Evolutionary conservation across 2,797 vertebrate species (phyloP).

Genomic region (Cynopterus sphinx): DNA sequence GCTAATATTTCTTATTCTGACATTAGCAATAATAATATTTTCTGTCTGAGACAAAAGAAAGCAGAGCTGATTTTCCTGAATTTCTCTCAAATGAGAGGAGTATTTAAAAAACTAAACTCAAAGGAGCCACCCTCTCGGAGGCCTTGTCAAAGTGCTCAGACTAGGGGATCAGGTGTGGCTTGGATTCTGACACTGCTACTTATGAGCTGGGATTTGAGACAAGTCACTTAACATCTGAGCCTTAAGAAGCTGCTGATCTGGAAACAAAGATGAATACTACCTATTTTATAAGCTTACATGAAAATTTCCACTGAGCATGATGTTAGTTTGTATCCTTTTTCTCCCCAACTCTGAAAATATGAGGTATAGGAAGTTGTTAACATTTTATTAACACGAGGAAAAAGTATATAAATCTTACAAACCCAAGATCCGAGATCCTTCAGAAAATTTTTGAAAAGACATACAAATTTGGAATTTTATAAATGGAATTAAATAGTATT

Average conservation of each 20-base stretch:
- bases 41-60: neutral
- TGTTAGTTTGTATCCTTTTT: neutral
- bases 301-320: neutral
- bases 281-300: neutral
- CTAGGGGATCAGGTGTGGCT: neutral
- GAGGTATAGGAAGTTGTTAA: neutral
- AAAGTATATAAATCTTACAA: neutral
- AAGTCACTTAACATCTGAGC: neutral
- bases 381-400: neutral
- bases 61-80: neutral
- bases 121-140: neutral
- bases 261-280: neutral
- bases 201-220: neutral
- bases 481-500: neutral
- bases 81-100: neutral
- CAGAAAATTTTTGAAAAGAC: neutral
- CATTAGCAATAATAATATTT: neutral
- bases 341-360: neutral
- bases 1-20: neutral
- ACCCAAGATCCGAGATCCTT: neutral
- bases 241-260: neutral
- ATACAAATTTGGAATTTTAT: constrained; percentile 13
- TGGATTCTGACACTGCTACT: neutral
- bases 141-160: neutral
- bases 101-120: neutral